A percentile compares a stretch with the other conserved stretches of the same genome.
phyloP scores from a whole-genome alignment of 2,888 invertebrate genomes.

The Tricholauxania praeusta region DNA sequence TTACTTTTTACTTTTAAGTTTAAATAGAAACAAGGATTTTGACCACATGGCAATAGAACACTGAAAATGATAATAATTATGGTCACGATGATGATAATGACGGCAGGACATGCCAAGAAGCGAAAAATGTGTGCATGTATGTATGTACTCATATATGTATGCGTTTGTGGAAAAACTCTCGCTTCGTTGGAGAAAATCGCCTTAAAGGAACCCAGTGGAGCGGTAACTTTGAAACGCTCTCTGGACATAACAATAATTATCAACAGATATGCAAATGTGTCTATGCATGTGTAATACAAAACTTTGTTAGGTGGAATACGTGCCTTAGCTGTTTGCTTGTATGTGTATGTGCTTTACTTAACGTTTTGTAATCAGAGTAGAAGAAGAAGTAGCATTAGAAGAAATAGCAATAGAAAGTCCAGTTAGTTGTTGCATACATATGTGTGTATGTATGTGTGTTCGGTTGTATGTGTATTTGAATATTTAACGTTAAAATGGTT shows the following conservation, averaged over 20 bases:
- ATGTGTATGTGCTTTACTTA: constrained; percentile 32
- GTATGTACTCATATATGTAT: background rate
- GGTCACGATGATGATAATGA: no score
- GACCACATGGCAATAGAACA: no score
- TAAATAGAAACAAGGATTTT: no score
- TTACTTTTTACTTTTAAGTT: no score
- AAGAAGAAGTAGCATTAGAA: constrained; percentile 24
- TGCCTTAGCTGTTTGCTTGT: constrained; percentile 26
- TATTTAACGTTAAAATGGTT: constrained; percentile 36
- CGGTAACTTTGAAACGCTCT: constrained; percentile 45
- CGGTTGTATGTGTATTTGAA: constrained; percentile 2
- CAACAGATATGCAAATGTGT: constrained; percentile 43
- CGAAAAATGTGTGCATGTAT: background rate
- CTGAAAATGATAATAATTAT: no score
- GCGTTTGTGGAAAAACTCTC: constrained; percentile 36
- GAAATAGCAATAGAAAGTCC: constrained; percentile 11
- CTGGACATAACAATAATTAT: constrained; percentile 45
- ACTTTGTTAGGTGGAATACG: constrained; percentile 45
- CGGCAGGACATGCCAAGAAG: no score
- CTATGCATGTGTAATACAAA: constrained; percentile 34
- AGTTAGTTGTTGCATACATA: no score
- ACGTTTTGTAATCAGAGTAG: constrained; percentile 39
- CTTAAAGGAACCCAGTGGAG: constrained; percentile 47
- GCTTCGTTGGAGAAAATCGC: constrained; percentile 44
- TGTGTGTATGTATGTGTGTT: constrained; percentile 12